Evolutionary conservation across 2,113 vertebrate genomes (phyloP), one percentile per base, ranked within the genome.

Genomic region (Vulpes vulpes): DNA sequence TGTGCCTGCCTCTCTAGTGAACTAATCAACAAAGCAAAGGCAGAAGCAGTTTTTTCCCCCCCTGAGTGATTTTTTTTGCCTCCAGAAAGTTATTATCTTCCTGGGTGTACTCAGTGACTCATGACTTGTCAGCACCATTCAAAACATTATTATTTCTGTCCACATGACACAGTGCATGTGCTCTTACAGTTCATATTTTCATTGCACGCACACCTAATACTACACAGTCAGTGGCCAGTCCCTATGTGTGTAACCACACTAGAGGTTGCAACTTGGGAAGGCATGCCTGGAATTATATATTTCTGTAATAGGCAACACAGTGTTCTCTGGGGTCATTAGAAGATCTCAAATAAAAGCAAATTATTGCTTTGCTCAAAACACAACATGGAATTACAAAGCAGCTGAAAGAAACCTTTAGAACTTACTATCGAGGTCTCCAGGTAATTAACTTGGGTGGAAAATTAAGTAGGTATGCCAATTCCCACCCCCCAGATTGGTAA

Each of bases 11-110:
- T 30, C 90, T 80, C 83, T 53, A 74, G 74, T 23, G 65, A 76
- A 80, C 82, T 59, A 78, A 94, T 97, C 89, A 97, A 25, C 67
- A 64, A 87, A 62, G 49, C 22, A 6, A 87, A 94, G 62, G 90
- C 65, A 87, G 92, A 83, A 74, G 57, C 60, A 49, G n/a, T 32
- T 60, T 93, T 93, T 74, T 15, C 38, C 49, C 55, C 60, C n/a
- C 49, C 43, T 22, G 35, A 93, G 97, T 83, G 94, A 73, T 55
- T 93, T 96, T 69, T 60, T 86, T 96, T 80, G 81, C 84, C 80
- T 95, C 79, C 62, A 84, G 84, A 97, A 96, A 92, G 79, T 95
- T 96, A 91, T 85, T 96, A 95, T 96, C 90, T 97, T 89, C n/a
- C 73, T 0, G 0, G 38, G 35, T 83, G 22, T 82, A 62, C 15